phyloP scores from a whole-genome alignment of 2,797 vertebrate genomes.

The Girardinus metallicus region DNA sequence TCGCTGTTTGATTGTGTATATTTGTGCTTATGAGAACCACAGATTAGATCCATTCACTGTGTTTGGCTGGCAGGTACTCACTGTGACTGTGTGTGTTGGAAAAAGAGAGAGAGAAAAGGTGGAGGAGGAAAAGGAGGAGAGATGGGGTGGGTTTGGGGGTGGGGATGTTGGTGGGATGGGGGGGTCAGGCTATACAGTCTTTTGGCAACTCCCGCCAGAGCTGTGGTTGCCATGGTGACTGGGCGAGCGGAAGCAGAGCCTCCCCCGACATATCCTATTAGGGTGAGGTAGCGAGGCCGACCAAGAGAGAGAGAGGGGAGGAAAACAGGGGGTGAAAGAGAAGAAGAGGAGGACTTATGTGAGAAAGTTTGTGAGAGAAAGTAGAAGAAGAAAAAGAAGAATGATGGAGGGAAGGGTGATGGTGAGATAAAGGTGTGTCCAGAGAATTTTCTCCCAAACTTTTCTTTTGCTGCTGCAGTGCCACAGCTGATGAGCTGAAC shows the following conservation, averaged over 20 bases:
- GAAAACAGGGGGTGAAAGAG: background rate
- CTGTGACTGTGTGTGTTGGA: conserved; percentile 43
- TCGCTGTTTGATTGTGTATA: conserved; percentile 47
- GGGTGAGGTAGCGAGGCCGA: conserved; percentile 60
- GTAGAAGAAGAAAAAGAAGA: background rate
- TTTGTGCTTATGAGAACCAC: conserved; percentile 32
- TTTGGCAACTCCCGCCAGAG: conserved; percentile 84
- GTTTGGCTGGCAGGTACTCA: conserved; percentile 72
- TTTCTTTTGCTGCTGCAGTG: conserved; percentile 1
- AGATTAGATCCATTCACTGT: conserved; percentile 63
- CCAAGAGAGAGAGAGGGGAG: background rate
- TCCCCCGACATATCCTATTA: conserved; percentile 86
- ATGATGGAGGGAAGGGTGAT: conserved; percentile 15
- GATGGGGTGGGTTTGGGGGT: conserved; percentile 33
- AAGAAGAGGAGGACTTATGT: conserved; percentile 12
- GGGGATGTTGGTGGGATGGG: conserved; percentile 34
- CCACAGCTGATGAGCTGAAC: background rate
- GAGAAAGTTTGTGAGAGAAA: conserved; percentile 27
- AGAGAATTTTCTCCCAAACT: conserved; percentile 15
- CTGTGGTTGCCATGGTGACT: conserved; percentile 79
- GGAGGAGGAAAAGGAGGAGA: conserved; percentile 59
- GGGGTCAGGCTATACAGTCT: conserved; percentile 73
- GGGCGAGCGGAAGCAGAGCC: conserved; percentile 79
- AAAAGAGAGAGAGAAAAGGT: conserved; percentile 56
- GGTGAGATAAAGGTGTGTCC: conserved; percentile 6